phyloP scores from a whole-genome alignment of 2,113 vertebrate genomes.

The Eulemur rufifrons region DNA sequence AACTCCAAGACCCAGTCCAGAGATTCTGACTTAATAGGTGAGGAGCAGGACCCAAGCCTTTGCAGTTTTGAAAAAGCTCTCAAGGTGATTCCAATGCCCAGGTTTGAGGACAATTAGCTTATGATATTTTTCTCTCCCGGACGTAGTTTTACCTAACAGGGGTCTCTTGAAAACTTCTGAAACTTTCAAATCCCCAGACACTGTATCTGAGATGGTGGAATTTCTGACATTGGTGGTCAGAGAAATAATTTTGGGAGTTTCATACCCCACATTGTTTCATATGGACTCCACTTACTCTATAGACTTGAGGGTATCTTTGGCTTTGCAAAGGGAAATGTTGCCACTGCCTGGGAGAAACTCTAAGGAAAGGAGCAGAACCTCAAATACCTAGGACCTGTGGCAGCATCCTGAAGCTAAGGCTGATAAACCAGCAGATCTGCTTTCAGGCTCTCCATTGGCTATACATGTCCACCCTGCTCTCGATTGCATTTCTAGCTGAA shows the following conservation, averaged over 20 bases:
- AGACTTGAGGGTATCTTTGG: background rate
- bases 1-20: background rate
- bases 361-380: background rate
- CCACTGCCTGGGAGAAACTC: background rate
- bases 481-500: background rate
- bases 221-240: background rate
- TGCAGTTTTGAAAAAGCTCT: background rate
- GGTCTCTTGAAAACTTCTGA: slow-evolving; percentile 24
- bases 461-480: background rate
- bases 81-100: background rate
- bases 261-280: background rate
- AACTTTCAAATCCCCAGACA: background rate
- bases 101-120: background rate
- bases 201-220: background rate
- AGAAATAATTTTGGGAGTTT: background rate
- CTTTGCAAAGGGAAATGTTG: background rate
- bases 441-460: background rate
- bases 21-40: background rate
- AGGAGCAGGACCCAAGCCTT: background rate
- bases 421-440: background rate
- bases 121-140: background rate
- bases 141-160: slow-evolving; percentile 2
- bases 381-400: background rate
- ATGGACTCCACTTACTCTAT: background rate
- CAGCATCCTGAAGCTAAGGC: background rate